Base-by-base conservation (phyloP, 1,140 invertebrate genomes). In the Andrena cerasifolii region DNA sequence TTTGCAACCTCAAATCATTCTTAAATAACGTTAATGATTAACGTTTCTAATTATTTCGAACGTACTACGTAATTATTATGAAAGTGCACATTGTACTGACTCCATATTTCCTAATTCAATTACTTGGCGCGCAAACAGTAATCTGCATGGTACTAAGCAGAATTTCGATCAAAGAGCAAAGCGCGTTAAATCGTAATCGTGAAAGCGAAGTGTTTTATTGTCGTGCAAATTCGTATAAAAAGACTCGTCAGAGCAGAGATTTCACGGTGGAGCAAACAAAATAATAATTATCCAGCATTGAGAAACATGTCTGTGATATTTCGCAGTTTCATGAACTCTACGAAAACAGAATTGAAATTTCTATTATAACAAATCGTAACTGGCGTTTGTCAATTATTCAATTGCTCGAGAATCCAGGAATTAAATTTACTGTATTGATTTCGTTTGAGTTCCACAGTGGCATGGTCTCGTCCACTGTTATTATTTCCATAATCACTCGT, bases 351-450 rank as follows among this genome's bases (percentile, higher is more conserved):
- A 73, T 72, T 62, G 26, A 62, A 72, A 72, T 63, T 63, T 73
- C 40, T 40, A 14, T 53, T 33, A 24, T 4, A 33, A 33, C n/a
- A 28, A 61, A 63, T 72, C 56, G 28, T 49, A 58, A 62, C 45
- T 21, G 21, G 40, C n/a, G 56, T 62, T 72, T 51, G 45, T 73
- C 45, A 73, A 73, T 21, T 28, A 18, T 73, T 63, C 49, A 73
- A 63, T 73, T 62, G 53, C 31, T 63, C 24, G 58, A 40, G 58
- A 40, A 53, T 73, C 70, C 70, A 33, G n/a, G 45, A 63, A 73
- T 73, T 63, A 51, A 73, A 71, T 71, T 71, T 49, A 24, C 33
- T 36, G 24, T 47, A 63, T 73, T 73, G 67, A 54, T 70, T 58
- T 45, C 53, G 40, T 28, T 47, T 71, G 45, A 63, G 51, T 73